Percentiles rank a stretch among this genome's conserved stretches.
These are phyloP conservation scores for Danio rerio DNA, from an alignment of 2,113 vertebrate species.

Conservation along the genomic window DNA sequence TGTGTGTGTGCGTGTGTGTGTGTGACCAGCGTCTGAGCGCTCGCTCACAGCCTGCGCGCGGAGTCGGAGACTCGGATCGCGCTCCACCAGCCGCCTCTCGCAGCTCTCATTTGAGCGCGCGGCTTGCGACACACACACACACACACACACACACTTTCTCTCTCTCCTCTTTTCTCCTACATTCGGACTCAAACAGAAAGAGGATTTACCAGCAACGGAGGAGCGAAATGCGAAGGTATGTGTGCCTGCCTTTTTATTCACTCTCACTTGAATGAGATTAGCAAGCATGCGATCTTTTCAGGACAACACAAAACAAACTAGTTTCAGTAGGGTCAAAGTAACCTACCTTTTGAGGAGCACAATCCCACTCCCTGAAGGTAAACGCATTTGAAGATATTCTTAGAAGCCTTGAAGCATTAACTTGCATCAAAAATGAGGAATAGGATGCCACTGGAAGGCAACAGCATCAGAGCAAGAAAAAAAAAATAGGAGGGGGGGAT, in stretches of 20 bases:
- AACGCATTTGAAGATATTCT: constrained; percentile 95
- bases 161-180: constrained; percentile 69
- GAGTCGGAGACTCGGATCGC: constrained; percentile 87
- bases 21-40: constrained; percentile 61
- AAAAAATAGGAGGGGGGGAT: constrained; percentile 73
- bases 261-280: constrained; percentile 62
- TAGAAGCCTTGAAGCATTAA: constrained; percentile 76
- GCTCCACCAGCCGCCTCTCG: constrained; percentile 82
- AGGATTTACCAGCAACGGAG: constrained; percentile 79
- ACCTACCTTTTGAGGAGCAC: constrained; percentile 95
- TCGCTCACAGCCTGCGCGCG: constrained; percentile 80
- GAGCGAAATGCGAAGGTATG: constrained; percentile 68
- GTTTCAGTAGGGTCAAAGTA: constrained; percentile 70
- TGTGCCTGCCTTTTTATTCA: constrained; percentile 66
- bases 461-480: constrained; percentile 84
- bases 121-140: constrained; percentile 42
- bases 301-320: constrained; percentile 69
- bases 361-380: constrained; percentile 88
- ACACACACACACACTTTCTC: constrained; percentile 54
- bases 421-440: constrained; percentile 80
- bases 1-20: constrained; percentile 61
- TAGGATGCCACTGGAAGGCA: constrained; percentile 83
- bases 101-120: constrained; percentile 72
- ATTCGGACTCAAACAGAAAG: constrained; percentile 63
- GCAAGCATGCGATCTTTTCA: constrained; percentile 50